These are phyloP conservation scores for Tupaia tana DNA, from an alignment of 2,113 vertebrate genomes.

Conservation along the genomic window DNA sequence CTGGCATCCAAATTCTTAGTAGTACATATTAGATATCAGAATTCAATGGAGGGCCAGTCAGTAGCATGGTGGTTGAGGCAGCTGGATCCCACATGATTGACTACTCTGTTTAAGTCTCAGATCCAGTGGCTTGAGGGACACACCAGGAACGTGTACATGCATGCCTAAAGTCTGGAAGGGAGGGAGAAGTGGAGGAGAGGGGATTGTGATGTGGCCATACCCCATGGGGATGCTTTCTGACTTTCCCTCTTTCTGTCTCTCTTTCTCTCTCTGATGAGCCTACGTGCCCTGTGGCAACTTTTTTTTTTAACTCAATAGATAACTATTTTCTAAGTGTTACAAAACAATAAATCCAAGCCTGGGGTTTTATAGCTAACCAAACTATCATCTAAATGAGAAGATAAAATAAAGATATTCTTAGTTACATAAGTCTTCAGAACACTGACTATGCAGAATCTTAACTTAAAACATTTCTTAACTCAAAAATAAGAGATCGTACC, in stretches of 20 bases:
- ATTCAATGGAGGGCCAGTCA: neutral
- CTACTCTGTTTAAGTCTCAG: no score
- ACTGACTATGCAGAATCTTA: neutral
- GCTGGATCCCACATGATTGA: no score
- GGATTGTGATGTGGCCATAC: no score
- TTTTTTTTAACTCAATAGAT: neutral
- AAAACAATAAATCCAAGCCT: neutral
- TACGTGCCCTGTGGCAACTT: no score
- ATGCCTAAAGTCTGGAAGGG: no score
- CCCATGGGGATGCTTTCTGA: no score
- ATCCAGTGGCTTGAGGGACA: no score
- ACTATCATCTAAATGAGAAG: neutral
- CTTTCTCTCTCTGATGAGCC: no score
- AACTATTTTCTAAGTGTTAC: neutral
- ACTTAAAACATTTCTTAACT: neutral
- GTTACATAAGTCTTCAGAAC: neutral
- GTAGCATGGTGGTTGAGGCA: no score
- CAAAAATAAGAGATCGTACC: neutral
- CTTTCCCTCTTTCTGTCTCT: no score
- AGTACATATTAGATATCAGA: neutral
- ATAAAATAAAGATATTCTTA: neutral
- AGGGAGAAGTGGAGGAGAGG: no score
- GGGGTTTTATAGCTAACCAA: conserved; percentile 7
- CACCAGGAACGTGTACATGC: no score
- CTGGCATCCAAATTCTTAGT: neutral